A percentile compares a stretch with the other conserved stretches of the same genome.
phyloP scores from a whole-genome alignment of 2,888 invertebrate species.

The Oasisia sp. region DNA sequence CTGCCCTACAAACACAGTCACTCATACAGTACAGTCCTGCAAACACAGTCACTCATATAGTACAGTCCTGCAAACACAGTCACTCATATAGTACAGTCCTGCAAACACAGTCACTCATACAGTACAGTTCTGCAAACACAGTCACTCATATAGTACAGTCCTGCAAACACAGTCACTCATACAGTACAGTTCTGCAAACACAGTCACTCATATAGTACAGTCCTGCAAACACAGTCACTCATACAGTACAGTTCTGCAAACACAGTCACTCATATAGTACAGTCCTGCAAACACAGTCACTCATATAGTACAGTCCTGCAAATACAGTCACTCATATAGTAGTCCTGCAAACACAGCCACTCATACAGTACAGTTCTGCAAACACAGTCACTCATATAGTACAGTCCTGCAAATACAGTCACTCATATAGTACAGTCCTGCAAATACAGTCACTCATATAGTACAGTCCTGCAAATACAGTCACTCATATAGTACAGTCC shows the following conservation, averaged over 20 bases:
- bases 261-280: not conserved
- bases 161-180: not conserved
- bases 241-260: not conserved
- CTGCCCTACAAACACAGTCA: slow-evolving; percentile 39
- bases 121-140: not conserved
- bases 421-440: not conserved
- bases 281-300: not conserved
- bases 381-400: not conserved
- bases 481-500: not conserved
- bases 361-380: not conserved
- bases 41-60: not conserved
- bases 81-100: not conserved
- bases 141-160: not conserved
- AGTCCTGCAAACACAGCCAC: not conserved
- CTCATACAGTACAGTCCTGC: not conserved
- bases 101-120: not conserved
- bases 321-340: too few relatives aligned
- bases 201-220: not conserved
- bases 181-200: not conserved
- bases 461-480: not conserved
- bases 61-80: not conserved
- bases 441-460: not conserved
- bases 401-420: not conserved
- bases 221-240: not conserved
- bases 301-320: too few relatives aligned